Percentiles rank a stretch among this genome's conserved stretches.
phyloP scores from a whole-genome alignment of 2,888 invertebrate genomes.

The Melanostoma mellinum region DNA sequence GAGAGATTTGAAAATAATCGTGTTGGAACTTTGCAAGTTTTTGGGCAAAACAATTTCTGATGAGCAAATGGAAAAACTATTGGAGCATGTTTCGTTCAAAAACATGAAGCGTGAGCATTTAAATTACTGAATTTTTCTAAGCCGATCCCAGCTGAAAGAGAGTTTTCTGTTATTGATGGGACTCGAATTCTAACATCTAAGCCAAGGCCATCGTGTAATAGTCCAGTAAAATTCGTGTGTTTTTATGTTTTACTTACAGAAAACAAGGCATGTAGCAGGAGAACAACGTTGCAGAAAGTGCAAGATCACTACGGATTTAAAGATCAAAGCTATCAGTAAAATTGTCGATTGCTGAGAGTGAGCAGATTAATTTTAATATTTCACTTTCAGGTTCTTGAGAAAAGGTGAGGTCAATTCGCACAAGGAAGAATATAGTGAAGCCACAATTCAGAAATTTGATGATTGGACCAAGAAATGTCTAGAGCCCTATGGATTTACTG shows the following conservation, averaged over 20 bases:
- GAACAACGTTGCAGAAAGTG: neutral
- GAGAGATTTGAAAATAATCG: neutral
- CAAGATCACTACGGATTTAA: neutral
- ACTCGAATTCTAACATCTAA: too few relatives aligned
- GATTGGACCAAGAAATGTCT: neutral
- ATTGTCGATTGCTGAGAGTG: neutral
- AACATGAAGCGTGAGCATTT: constrained; percentile 11
- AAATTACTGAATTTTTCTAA: too few relatives aligned
- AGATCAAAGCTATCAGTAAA: too few relatives aligned
- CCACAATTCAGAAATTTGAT: neutral
- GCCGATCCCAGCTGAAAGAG: too few relatives aligned
- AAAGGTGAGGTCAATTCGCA: neutral
- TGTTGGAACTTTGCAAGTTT: neutral
- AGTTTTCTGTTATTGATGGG: too few relatives aligned
- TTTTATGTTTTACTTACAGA: too few relatives aligned
- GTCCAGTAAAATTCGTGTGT: too few relatives aligned
- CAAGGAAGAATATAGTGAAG: neutral
- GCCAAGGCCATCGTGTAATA: too few relatives aligned
- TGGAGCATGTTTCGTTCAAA: constrained; percentile 10
- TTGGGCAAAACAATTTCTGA: neutral
- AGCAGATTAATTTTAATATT: neutral
- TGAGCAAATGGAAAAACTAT: neutral
- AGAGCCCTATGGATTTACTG: too few relatives aligned
- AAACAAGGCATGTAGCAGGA: too few relatives aligned
- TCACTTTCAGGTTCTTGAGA: neutral